phyloP scores from a whole-genome alignment of 1,140 invertebrate genomes.

The Ptiloglossa arizonensis region DNA sequence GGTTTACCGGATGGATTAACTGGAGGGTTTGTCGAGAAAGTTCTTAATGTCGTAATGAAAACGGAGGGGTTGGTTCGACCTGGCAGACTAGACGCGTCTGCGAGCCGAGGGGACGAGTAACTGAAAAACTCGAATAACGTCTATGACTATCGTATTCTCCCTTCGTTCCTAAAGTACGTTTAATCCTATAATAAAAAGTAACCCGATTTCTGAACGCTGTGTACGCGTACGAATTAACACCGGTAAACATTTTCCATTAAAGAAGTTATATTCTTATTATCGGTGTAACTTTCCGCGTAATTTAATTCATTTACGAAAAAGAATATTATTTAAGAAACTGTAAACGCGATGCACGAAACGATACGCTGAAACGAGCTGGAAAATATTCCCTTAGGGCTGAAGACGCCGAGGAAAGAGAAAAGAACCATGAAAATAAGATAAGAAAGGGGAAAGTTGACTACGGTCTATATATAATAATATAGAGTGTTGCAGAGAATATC shows the following conservation, averaged over 20 bases:
- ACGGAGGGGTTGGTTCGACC: conserved; percentile 44
- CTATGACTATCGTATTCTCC: conserved; percentile 47
- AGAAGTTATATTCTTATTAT: not conserved
- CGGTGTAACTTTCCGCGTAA: not conserved
- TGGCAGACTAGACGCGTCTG: conserved; percentile 47
- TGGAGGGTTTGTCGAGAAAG: conserved; percentile 65
- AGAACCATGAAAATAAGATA: too few species aligned
- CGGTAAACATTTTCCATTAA: too few species aligned
- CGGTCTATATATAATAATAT: too few species aligned
- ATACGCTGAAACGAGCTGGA: too few species aligned
- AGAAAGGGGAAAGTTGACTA: too few species aligned
- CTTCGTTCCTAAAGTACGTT: conserved; percentile 55
- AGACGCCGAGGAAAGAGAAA: too few species aligned
- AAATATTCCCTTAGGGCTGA: too few species aligned
- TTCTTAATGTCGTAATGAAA: conserved; percentile 69
- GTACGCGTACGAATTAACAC: not conserved
- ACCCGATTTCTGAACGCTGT: not conserved
- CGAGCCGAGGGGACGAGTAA: conserved; percentile 43
- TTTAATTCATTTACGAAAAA: not conserved
- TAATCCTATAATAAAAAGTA: conserved; percentile 59
- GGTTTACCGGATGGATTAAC: conserved; percentile 66
- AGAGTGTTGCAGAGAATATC: too few species aligned
- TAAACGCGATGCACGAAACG: too few species aligned
- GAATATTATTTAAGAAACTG: too few species aligned
- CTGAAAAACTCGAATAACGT: conserved; percentile 67